Percentiles rank a stretch among this genome's conserved stretches.
phyloP scores from a whole-genome alignment of 2,797 vertebrate genomes.

The Anniella stebbinsi region DNA sequence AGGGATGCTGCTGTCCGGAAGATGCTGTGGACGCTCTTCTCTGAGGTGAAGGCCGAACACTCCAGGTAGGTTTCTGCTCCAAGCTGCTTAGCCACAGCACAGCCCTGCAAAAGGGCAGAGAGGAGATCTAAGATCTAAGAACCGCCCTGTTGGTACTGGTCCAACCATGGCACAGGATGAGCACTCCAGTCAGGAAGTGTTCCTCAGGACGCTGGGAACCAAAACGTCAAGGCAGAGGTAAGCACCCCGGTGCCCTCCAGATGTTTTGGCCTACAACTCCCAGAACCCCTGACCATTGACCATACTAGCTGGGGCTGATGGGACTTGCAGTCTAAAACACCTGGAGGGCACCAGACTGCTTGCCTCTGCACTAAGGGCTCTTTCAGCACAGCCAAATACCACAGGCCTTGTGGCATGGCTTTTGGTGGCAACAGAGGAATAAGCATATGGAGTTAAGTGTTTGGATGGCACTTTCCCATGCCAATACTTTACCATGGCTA shows the following conservation, averaged over 20 bases:
- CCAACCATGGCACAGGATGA: too few relatives aligned
- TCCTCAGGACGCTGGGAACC: background rate
- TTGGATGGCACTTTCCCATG: too few relatives aligned
- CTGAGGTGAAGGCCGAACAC: slow-evolving; percentile 95
- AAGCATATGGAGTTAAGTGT: too few relatives aligned
- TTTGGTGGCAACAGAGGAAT: background rate
- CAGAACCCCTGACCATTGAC: too few relatives aligned
- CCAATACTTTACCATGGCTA: background rate
- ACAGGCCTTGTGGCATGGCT: background rate
- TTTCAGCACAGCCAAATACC: background rate
- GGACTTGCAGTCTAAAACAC: too few relatives aligned
- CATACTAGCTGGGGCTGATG: too few relatives aligned
- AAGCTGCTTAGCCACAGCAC: slow-evolving; percentile 88
- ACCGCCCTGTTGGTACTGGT: background rate
- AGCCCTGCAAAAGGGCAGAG: slow-evolving; percentile 79
- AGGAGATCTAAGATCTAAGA: accelerated
- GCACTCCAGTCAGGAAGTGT: background rate
- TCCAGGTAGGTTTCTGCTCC: slow-evolving; percentile 93
- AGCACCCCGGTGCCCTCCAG: too few relatives aligned
- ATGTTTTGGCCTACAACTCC: too few relatives aligned
- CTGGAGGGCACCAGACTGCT: too few relatives aligned
- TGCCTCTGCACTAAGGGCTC: background rate
- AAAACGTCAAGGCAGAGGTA: background rate
- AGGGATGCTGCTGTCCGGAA: slow-evolving; percentile 88
- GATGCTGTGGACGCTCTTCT: slow-evolving; percentile 94